Percentiles rank a stretch among this genome's conserved stretches.
Evolutionary conservation across 2,797 vertebrate genomes (phyloP).

Genomic region (Cephalopachus bancanus): DNA sequence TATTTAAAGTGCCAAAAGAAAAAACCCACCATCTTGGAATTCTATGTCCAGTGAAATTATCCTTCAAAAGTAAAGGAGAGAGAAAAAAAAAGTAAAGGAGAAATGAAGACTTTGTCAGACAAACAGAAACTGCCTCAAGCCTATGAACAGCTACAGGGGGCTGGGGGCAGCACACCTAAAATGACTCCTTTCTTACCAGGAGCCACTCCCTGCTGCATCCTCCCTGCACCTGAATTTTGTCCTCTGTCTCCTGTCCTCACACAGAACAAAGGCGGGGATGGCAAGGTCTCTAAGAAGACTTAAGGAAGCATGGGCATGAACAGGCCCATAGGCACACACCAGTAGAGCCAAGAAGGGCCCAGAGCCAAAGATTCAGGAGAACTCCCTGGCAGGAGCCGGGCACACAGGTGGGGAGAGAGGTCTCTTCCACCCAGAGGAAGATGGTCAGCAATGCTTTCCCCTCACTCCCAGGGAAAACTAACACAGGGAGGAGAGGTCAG

Average conservation of each 20-base stretch:
- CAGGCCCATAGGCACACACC: neutral
- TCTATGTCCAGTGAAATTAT: neutral
- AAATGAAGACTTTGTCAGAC: neutral
- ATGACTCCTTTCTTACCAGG: neutral
- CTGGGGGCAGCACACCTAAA: neutral
- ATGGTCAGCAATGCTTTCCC: neutral
- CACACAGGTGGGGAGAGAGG: neutral
- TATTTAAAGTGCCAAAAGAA: neutral
- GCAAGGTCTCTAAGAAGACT: neutral
- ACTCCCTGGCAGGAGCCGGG: neutral
- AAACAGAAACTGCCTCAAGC: neutral
- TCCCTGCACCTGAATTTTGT: neutral
- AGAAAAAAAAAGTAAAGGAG: neutral
- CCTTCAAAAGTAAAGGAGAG: neutral
- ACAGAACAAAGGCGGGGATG: neutral
- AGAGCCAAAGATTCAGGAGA: neutral
- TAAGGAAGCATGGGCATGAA: neutral
- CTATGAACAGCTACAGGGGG: rapidly evolving
- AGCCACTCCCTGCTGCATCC: no score
- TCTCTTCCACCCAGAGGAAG: neutral
- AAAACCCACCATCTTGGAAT: neutral
- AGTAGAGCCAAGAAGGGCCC: neutral
- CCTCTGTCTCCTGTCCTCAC: neutral
- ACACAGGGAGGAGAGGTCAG: neutral
- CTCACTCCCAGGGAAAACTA: neutral